Conservation (phyloP, 2,113 vertebrate species). For the Clupea harengus region DNA sequence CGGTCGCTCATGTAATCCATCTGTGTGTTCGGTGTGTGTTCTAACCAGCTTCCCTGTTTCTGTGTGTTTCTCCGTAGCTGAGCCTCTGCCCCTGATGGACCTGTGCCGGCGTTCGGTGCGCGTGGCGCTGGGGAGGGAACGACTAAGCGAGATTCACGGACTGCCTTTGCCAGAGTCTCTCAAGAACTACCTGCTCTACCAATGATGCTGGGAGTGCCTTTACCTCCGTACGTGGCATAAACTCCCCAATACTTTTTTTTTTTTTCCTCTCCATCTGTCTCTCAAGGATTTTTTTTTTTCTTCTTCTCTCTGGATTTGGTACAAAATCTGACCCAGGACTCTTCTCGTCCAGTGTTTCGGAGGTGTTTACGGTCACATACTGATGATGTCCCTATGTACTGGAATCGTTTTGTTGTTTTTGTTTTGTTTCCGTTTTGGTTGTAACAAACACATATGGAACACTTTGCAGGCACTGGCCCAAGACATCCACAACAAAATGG, state of each 20-base stretch:
- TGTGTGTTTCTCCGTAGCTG: constrained; percentile 71
- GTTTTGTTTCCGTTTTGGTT: not conserved
- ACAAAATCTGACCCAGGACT: constrained; percentile 30
- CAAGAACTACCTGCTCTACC: constrained; percentile 98
- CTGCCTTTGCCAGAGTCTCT: constrained; percentile 93
- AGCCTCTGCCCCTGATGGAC: constrained; percentile 96
- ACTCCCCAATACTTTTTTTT: constrained; percentile 6
- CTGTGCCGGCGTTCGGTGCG: constrained; percentile 90
- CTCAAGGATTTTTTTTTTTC: constrained; percentile 54
- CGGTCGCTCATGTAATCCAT: not conserved
- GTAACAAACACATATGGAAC: constrained; percentile 45
- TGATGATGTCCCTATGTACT: constrained; percentile 49
- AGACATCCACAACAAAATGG: constrained; percentile 40
- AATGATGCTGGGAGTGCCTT: constrained; percentile 71
- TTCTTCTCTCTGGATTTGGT: constrained; percentile 51
- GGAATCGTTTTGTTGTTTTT: constrained; percentile 41
- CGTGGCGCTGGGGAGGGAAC: constrained; percentile 89
- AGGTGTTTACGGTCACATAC: constrained; percentile 47
- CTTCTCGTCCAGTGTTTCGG: constrained; percentile 26
- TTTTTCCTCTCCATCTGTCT: constrained; percentile 43
- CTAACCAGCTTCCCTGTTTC: constrained; percentile 23
- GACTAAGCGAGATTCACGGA: constrained; percentile 83
- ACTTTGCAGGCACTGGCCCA: constrained; percentile 64
- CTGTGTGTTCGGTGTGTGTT: not conserved
- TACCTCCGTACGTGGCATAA: constrained; percentile 29